Base-by-base conservation (phyloP, 2,888 invertebrate species). In the Oscheius sp. region DNA sequence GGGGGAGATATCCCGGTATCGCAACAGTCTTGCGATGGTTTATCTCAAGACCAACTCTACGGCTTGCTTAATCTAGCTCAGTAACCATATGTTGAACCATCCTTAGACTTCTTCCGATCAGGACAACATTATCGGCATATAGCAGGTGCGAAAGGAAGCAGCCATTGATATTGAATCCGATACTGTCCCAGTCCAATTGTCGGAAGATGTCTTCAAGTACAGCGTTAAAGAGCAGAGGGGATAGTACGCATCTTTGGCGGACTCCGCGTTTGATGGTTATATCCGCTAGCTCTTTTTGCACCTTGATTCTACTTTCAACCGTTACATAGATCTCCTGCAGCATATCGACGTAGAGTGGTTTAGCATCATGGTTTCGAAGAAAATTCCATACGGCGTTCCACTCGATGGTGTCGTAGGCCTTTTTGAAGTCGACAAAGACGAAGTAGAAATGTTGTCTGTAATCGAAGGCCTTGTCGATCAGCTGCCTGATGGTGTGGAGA, bases 401-500 rank as follows among this genome's bases (percentile, higher is more conserved):
- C 20, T 73, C 70, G 1, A 71, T 48, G 27, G 25, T 17, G 31
- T 73, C 70, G 34, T 65, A 72, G 12, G 72, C 72, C 37, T 74
- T 73, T 27, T 42, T 1, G 53, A 29, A 75, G 50, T 74, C 74
- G 29, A 74, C 31, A 42, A 74, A 73, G n/a, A 31, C 57, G 0
- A 73, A 10, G 42, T 48, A 64, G 0, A 70, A 65, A 12, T 69
- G 75, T 6, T 48, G 12, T 10, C 57, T 31, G 65, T 69, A 71
- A 37, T 73, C 72, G 3, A 15, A 31, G 0, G 45, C 17, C 0
- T 15, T n/a, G 6, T 68, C 55, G 1, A 68, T 34, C 0, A 71
- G 39, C 33, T 66, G 39, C 17, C 23, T 25, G 1, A 73, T 25
- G 5, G 68, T 34, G 31, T 33, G 50, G 0, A 63, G n/a, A 48